phyloP scores from a whole-genome alignment of 37 sponge, comb jelly and placozoan species.

The Eunapius fragilis region DNA sequence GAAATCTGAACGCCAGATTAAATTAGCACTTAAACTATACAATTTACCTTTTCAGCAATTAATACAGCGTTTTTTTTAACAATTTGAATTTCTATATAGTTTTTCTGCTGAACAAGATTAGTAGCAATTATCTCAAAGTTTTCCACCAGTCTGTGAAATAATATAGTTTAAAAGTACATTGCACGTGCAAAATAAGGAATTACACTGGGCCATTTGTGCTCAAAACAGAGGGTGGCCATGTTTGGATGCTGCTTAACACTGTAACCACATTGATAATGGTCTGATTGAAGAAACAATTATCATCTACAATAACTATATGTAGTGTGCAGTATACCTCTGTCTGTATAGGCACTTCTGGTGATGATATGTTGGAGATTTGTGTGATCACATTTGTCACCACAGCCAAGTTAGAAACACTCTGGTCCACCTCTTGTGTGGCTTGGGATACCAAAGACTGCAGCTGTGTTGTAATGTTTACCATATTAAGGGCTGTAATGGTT shows the following conservation, averaged over 20 bases:
- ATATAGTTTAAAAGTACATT: neutral
- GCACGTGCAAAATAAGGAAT: neutral
- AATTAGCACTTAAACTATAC: too few relatives aligned
- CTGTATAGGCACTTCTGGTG: neutral
- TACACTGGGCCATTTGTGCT: neutral
- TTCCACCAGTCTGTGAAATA: slow-evolving; percentile 21
- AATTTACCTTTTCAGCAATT: slow-evolving; percentile 35
- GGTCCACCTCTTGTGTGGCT: neutral
- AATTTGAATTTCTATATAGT: neutral
- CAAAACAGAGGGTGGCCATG: neutral
- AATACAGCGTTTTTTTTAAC: slow-evolving; percentile 16
- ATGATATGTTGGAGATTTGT: neutral
- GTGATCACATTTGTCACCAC: neutral
- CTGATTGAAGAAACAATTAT: neutral
- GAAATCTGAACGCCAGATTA: too few relatives aligned
- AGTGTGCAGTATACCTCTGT: neutral
- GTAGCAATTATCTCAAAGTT: slow-evolving; percentile 44
- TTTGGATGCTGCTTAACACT: neutral
- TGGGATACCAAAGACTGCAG: neutral
- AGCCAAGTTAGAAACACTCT: neutral
- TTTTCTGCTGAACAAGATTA: slow-evolving; percentile 13
- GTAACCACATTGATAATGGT: neutral
- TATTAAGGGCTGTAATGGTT: neutral
- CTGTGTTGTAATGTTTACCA: neutral
- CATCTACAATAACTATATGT: neutral